Evolutionary conservation across 2,888 invertebrate genomes (phyloP).

Genomic region (Leucozona laternaria): DNA sequence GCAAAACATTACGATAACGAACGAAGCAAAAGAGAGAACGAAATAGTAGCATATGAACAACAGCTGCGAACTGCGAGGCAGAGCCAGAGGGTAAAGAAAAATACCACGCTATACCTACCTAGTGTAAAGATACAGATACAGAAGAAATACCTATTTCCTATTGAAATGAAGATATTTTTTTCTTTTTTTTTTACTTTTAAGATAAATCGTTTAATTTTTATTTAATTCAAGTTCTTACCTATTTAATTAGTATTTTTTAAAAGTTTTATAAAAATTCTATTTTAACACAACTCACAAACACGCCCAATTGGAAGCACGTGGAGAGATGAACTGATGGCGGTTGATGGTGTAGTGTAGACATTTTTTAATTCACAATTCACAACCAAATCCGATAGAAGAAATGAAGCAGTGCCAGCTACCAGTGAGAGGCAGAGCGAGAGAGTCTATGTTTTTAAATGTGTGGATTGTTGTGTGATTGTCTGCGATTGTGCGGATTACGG

Average conservation of each 20-base stretch:
- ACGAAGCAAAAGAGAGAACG: not conserved
- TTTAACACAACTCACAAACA: constrained; percentile 44
- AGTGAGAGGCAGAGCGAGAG: constrained; percentile 32
- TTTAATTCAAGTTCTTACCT: constrained; percentile 41
- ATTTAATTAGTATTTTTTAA: not conserved
- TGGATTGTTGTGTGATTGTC: not conserved
- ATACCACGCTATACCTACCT: not conserved
- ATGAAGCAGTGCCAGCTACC: constrained; percentile 12
- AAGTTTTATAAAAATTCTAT: constrained; percentile 26
- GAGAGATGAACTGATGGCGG: constrained; percentile 67
- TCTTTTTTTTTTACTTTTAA: not conserved
- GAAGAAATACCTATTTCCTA: constrained; percentile 25
- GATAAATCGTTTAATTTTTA: not conserved
- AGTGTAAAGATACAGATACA: constrained; percentile 56
- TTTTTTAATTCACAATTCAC: constrained; percentile 50
- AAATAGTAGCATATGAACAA: constrained; percentile 36
- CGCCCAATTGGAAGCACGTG: constrained; percentile 66
- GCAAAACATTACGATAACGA: constrained; percentile 4
- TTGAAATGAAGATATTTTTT: not conserved
- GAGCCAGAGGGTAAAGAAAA: constrained; percentile 4
- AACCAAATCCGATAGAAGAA: constrained; percentile 29
- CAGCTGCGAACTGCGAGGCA: constrained; percentile 8
- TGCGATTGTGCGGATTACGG: not conserved
- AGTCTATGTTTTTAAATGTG: not conserved
- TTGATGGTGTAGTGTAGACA: constrained; percentile 56